Evolutionary conservation across 2,888 invertebrate species (phyloP).

Genomic region (Rhopalosiphum nymphaeae): DNA sequence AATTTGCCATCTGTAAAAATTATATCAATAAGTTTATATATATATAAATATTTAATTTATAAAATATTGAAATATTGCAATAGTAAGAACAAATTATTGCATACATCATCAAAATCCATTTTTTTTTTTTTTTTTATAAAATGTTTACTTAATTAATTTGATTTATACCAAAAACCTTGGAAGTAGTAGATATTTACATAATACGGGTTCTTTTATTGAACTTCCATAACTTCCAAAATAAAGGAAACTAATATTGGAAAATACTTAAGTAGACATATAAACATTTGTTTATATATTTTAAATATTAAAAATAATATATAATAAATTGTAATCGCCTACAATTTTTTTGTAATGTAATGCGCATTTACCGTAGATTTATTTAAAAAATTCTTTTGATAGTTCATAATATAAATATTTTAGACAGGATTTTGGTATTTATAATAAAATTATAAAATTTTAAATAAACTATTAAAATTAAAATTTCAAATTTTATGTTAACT

Average conservation of each 20-base stretch:
- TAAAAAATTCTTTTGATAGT: neutral
- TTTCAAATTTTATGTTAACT: neutral
- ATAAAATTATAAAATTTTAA: no score
- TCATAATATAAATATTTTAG: no score
- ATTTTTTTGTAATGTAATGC: neutral
- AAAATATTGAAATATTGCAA: neutral
- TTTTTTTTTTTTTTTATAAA: neutral
- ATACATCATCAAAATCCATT: neutral
- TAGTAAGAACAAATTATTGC: neutral
- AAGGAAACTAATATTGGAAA: neutral
- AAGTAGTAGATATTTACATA: neutral
- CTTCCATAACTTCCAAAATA: no score
- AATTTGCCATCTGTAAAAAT: constrained; percentile 41
- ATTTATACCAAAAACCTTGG: neutral
- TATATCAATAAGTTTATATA: neutral
- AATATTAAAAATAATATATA: no score
- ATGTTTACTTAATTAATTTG: neutral
- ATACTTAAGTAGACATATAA: neutral
- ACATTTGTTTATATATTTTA: no score
- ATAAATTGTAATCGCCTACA: neutral
- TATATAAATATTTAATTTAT: neutral
- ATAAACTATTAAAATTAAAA: neutral
- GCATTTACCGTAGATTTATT: neutral
- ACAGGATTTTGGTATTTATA: no score
- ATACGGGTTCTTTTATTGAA: neutral